Evolutionary conservation across 2,113 vertebrate genomes (phyloP), one percentile per base, ranked within the genome.

Genomic region (Amia ocellicauda): DNA sequence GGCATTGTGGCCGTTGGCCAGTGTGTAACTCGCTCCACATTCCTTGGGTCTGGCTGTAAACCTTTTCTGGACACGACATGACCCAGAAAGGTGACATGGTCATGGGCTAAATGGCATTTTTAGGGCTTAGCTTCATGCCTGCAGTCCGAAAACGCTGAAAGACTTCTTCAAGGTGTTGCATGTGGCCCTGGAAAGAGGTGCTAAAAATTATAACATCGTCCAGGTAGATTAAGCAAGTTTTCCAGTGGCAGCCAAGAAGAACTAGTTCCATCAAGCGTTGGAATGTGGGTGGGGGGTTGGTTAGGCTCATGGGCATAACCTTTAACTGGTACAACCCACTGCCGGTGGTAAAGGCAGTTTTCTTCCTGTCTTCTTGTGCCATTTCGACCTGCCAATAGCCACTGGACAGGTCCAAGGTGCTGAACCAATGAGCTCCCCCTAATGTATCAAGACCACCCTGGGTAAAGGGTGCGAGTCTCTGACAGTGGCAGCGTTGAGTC

Each of bases 211-310:
- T 23, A 0, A 63, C 54, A 24, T 47, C 60, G 63, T 63, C 49
- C 3, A 60, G 29, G 27, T 63, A 63, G 10, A 67, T 23, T 9
- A 65, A 26, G 27, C 58, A 43, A 20, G 51, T 49, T 27, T 55
- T 67, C 60, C 63, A 67, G 20, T 70, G 56, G 0, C 69, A 53
- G 0, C 75, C 67, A 47, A 16, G 47, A 4, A 69, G 54, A 1
- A 72, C 69, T 40, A 71, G 47, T 14, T 74, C 69, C 67, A 72
- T 74, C 1, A 70, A 20, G 29, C 61, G 60, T 22, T 67, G 69
- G 26, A 68, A 73, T 3, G 53, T 60, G 20, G 63, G 41, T 19
- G 41, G 63, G 5, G 69, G 55, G 54, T 77, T 68, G 1, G 62
- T 62, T 3, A 69, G 50, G 13, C 60, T 58, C 70, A 64, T 74